phyloP scores from a whole-genome alignment of 2,888 invertebrate genomes.

The Selenia dentaria region DNA sequence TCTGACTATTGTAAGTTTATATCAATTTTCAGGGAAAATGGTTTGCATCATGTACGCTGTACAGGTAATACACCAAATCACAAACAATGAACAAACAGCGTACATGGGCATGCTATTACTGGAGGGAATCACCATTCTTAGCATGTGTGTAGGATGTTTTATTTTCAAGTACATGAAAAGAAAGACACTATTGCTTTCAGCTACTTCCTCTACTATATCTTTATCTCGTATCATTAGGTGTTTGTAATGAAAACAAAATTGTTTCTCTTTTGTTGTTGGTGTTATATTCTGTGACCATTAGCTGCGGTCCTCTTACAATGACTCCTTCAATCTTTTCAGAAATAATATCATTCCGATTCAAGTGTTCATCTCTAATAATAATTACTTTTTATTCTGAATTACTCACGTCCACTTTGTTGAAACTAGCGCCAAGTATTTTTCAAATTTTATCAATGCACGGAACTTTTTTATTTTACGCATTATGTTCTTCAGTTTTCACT shows the following conservation, averaged over 20 bases:
- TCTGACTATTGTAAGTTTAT: constrained; percentile 9
- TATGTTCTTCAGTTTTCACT: constrained; percentile 33
- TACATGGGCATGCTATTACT: constrained; percentile 50
- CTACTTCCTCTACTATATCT: constrained; percentile 9
- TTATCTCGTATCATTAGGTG: background rate
- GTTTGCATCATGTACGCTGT: constrained; percentile 45
- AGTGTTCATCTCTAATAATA: constrained; percentile 31
- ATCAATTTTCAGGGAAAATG: constrained; percentile 47
- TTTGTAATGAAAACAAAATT: background rate
- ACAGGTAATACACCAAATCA: constrained; percentile 45
- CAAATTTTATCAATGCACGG: constrained; percentile 34
- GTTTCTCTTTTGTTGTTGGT: background rate
- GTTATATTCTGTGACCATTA: constrained; percentile 36
- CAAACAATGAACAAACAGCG: constrained; percentile 35
- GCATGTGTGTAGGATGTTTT: constrained; percentile 44
- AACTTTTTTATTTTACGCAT: constrained; percentile 38
- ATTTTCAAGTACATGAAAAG: constrained; percentile 36
- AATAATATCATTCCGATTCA: constrained; percentile 34
- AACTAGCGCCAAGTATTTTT: constrained; percentile 37
- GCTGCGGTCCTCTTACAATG: constrained; percentile 43
- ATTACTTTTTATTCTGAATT: constrained; percentile 26
- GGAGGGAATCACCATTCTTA: constrained; percentile 44
- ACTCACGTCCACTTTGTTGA: constrained; percentile 30
- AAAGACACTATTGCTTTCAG: background rate
- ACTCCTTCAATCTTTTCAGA: constrained; percentile 35